Percentiles rank a stretch among this genome's conserved stretches.
These are phyloP conservation scores for Platyscapa corneri DNA, from an alignment of 1,140 invertebrate genomes.

Conservation along the genomic window DNA sequence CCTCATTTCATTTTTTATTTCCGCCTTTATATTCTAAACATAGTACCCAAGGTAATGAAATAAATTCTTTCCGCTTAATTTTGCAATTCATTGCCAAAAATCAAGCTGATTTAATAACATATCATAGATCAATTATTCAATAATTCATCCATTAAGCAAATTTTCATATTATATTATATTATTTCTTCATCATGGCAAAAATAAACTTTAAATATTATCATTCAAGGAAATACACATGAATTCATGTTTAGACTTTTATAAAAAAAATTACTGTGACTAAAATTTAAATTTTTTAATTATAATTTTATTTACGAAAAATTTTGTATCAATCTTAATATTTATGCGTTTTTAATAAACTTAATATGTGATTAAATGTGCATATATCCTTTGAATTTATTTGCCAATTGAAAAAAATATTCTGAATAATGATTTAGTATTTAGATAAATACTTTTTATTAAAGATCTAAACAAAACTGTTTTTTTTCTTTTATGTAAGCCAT, in stretches of 20 bases:
- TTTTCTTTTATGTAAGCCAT: slow-evolving; percentile 39
- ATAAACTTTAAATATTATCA: not conserved
- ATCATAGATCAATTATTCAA: slow-evolving; percentile 39
- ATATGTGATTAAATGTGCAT: slow-evolving; percentile 24
- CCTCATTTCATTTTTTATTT: slow-evolving; percentile 44
- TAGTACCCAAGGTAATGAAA: slow-evolving; percentile 49
- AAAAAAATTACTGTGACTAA: slow-evolving; percentile 7
- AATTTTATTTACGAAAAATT: not conserved
- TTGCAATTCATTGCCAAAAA: slow-evolving; percentile 8
- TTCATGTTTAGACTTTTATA: not conserved
- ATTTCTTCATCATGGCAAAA: slow-evolving; percentile 33
- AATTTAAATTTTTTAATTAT: slow-evolving; percentile 13
- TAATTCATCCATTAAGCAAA: slow-evolving; percentile 41
- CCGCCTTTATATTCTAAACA: slow-evolving; percentile 43
- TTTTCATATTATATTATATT: slow-evolving; percentile 19
- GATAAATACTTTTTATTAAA: slow-evolving; percentile 49
- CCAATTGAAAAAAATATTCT: slow-evolving; percentile 41
- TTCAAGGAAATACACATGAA: slow-evolving; percentile 6
- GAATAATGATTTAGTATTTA: slow-evolving; percentile 36
- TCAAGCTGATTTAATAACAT: slow-evolving; percentile 7
- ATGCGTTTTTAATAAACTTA: not conserved
- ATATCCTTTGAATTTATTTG: slow-evolving; percentile 23
- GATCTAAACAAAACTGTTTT: slow-evolving; percentile 37
- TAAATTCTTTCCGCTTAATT: slow-evolving; percentile 31
- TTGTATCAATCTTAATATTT: slow-evolving; percentile 16